Evolutionary conservation across 2,888 invertebrate species (phyloP).

Genomic region (Alloplasta piceator): DNA sequence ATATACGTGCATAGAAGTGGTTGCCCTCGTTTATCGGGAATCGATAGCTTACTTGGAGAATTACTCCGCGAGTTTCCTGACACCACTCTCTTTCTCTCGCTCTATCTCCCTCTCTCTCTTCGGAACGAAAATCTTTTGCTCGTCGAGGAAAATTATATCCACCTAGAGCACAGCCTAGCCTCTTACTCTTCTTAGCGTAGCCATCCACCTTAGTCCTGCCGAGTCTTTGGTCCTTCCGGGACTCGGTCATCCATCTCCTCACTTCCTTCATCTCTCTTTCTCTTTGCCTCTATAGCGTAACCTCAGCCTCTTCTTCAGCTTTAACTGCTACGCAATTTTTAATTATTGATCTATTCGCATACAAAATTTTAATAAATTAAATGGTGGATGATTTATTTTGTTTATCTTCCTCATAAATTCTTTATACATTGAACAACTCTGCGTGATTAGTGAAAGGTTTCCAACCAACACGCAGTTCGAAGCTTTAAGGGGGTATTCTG

Average conservation of each 20-base stretch:
- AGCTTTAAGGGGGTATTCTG: too few species aligned
- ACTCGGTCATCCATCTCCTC: conserved; percentile 24
- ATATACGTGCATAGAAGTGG: neutral
- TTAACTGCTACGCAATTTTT: neutral
- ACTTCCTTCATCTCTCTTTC: neutral
- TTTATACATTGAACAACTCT: too few species aligned
- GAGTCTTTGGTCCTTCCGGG: conserved; percentile 12
- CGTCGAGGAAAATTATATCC: conserved; percentile 50
- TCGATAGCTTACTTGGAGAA: conserved; percentile 56
- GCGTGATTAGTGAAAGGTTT: too few species aligned
- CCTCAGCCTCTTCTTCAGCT: neutral
- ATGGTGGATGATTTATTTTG: too few species aligned
- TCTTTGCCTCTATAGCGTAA: neutral
- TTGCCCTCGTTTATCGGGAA: conserved; percentile 49
- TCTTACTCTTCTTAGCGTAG: neutral
- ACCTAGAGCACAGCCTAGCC: conserved; percentile 1
- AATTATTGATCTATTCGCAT: too few species aligned
- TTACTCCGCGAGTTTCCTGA: conserved; percentile 45
- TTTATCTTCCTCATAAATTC: too few species aligned
- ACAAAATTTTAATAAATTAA: too few species aligned
- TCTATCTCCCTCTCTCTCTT: too few species aligned
- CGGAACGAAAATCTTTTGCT: conserved; percentile 7
- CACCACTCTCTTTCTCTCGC: neutral
- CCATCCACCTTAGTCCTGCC: neutral
- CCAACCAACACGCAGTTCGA: too few species aligned